Evolutionary conservation across 37 sponge, comb jelly and placozoan genomes (phyloP).

Genomic region (Chondrosia reniformis): DNA sequence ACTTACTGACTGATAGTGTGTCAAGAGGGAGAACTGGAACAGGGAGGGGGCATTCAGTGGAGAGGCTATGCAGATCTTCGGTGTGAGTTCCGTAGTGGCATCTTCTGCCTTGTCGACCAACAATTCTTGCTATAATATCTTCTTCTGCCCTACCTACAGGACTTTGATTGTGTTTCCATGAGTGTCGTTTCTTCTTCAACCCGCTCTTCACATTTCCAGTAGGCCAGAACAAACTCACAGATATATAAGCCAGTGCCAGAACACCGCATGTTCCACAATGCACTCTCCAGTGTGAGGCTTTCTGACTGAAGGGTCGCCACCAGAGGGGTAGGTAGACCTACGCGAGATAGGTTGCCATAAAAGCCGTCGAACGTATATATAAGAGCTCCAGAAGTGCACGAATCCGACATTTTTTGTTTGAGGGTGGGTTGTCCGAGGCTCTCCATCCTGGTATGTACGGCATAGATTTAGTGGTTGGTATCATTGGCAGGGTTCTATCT

Average conservation of each 20-base stretch:
- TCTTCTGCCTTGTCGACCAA: not conserved
- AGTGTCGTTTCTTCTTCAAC: not conserved
- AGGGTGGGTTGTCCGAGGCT: conserved; percentile 6
- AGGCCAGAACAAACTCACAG: not conserved
- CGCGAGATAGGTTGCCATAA: not conserved
- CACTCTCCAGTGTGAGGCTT: not conserved
- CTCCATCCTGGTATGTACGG: not conserved
- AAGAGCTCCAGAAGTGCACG: not conserved
- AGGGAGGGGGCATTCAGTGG: not conserved
- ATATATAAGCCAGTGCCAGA: not conserved
- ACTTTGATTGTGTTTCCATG: not conserved
- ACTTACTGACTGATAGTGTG: not conserved
- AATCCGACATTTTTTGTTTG: not conserved
- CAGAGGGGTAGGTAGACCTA: not conserved
- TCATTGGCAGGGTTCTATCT: no score
- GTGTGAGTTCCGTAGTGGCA: not conserved
- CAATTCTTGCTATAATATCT: not conserved
- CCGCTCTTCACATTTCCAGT: not conserved
- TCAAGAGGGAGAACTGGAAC: not conserved
- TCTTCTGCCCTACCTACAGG: not conserved
- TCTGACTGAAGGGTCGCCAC: not conserved
- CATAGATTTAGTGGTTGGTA: not conserved
- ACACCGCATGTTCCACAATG: not conserved
- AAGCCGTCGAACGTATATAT: not conserved
- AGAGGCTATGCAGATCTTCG: not conserved